These are phyloP conservation scores for Phrynosoma platyrhinos DNA, from an alignment of 2,113 vertebrate species.

Conservation along the genomic window DNA sequence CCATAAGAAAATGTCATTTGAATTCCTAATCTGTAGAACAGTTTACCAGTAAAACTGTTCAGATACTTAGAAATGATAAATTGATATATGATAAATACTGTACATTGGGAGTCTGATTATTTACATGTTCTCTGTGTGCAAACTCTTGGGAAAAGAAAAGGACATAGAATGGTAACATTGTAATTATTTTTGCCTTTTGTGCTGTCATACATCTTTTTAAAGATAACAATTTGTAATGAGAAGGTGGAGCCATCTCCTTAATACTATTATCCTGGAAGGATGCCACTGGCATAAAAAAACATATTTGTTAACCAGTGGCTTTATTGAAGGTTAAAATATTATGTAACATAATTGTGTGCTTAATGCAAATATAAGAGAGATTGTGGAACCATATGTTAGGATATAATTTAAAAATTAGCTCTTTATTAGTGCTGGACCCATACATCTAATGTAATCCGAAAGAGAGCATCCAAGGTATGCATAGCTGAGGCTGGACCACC, in stretches of 20 bases:
- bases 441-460: background rate
- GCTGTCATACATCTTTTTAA: constrained; percentile 35
- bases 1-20: constrained; percentile 5
- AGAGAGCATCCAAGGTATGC: background rate
- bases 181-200: constrained; percentile 58
- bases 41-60: constrained; percentile 54
- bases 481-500: background rate
- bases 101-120: constrained; percentile 38
- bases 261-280: background rate
- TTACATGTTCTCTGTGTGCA: constrained; percentile 51
- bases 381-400: background rate
- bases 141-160: constrained; percentile 46
- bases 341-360: background rate
- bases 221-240: constrained; percentile 49
- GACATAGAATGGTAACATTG: constrained; percentile 43
- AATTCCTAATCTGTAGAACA: constrained; percentile 19
- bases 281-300: background rate
- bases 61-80: constrained; percentile 40
- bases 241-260: constrained; percentile 37
- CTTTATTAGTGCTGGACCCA: background rate
- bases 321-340: no score
- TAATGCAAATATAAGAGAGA: background rate
- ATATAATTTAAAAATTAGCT: background rate
- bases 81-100: background rate
- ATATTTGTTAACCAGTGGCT: no score